Conservation (phyloP, 1,140 invertebrate genomes). For the Melitaea cinxia region DNA sequence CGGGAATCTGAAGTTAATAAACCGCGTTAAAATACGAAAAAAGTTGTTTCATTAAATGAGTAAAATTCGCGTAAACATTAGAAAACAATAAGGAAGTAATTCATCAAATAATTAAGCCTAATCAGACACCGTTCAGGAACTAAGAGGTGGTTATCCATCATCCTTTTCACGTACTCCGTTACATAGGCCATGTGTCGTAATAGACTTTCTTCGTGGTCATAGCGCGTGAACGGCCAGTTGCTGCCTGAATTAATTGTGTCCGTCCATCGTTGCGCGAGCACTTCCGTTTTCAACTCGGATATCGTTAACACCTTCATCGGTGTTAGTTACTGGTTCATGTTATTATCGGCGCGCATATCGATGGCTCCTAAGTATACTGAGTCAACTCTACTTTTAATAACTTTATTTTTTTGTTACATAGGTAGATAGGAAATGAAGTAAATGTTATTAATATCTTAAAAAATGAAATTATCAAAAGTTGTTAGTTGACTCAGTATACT, state of each 20-base stretch:
- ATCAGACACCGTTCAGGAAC: background rate
- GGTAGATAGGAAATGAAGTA: too few species aligned
- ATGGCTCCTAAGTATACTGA: too few species aligned
- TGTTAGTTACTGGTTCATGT: background rate
- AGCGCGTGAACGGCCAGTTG: conserved; percentile 33
- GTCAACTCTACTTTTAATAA: too few species aligned
- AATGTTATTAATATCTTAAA: too few species aligned
- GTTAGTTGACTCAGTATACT: too few species aligned
- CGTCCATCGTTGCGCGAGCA: conserved; percentile 26
- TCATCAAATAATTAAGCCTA: background rate
- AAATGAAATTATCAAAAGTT: too few species aligned
- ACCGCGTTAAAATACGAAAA: too few species aligned
- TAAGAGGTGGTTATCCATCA: conserved; percentile 4
- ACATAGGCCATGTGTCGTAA: conserved; percentile 32
- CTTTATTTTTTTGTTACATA: too few species aligned
- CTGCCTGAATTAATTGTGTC: conserved; percentile 23
- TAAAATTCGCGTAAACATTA: too few species aligned
- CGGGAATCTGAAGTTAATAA: too few species aligned
- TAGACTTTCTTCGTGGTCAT: conserved; percentile 35
- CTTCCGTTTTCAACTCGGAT: conserved; percentile 38
- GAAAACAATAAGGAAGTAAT: too few species aligned
- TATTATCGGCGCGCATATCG: background rate
- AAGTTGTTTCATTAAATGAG: too few species aligned
- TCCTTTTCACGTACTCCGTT: conserved; percentile 13
- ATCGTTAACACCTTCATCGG: conserved; percentile 18